A percentile compares a stretch with the other conserved stretches of the same genome.
Evolutionary conservation across 1,140 invertebrate genomes (phyloP).

Genomic region (Thaumetopoea pityocampa): DNA sequence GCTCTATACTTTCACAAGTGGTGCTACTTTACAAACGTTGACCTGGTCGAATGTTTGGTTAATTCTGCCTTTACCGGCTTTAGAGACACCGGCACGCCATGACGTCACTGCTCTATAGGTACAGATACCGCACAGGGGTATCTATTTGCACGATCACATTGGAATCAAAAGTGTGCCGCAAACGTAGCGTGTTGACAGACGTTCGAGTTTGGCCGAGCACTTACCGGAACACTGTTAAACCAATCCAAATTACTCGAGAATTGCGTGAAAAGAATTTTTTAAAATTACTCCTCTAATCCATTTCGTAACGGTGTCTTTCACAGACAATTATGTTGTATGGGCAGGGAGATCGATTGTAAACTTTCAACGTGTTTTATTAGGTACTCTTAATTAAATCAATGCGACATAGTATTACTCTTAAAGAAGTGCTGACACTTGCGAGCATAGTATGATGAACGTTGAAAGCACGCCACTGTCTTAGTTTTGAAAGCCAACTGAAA

Average conservation of each 20-base stretch:
- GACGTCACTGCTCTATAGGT: constrained; percentile 19
- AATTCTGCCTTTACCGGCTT: constrained; percentile 35
- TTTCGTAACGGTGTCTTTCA: constrained; percentile 22
- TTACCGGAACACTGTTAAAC: constrained; percentile 14
- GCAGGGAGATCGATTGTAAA: constrained; percentile 8
- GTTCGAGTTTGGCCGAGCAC: constrained; percentile 13
- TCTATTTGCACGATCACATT: constrained; percentile 32
- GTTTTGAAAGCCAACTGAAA: no score
- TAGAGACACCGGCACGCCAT: constrained; percentile 15
- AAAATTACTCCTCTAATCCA: constrained; percentile 20
- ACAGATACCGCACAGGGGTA: constrained; percentile 16
- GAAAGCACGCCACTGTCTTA: constrained; percentile 44
- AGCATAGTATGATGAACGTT: constrained; percentile 55
- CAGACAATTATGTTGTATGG: constrained; percentile 14
- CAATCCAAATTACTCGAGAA: constrained; percentile 23
- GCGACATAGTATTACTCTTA: constrained; percentile 48
- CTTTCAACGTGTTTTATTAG: constrained; percentile 11
- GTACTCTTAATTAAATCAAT: background rate
- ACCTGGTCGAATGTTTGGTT: constrained; percentile 42
- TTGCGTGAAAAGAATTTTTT: constrained; percentile 12
- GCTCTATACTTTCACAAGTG: constrained; percentile 49
- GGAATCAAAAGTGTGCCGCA: constrained; percentile 45
- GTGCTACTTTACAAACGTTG: constrained; percentile 57
- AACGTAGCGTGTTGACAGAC: constrained; percentile 33
- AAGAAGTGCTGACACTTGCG: constrained; percentile 60